Conservation (phyloP, 37 sponge, comb jelly and placozoan species). For the Ianthella basta region DNA sequence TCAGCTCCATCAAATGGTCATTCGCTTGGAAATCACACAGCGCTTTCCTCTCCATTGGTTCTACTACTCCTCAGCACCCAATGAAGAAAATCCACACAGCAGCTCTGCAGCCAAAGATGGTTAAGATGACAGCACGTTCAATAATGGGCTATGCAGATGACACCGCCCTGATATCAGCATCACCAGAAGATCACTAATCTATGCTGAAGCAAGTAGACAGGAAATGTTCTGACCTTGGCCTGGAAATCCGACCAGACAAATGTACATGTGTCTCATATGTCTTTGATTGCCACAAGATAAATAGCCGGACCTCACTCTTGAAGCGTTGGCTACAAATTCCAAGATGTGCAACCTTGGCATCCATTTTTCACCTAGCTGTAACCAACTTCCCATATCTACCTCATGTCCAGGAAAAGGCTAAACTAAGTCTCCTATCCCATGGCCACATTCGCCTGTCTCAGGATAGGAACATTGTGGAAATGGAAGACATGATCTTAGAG, state of each 20-base stretch:
- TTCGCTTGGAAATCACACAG: background rate
- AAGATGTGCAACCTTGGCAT: background rate
- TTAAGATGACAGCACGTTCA: background rate
- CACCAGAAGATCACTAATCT: background rate
- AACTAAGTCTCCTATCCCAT: too few relatives aligned
- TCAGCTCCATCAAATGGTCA: background rate
- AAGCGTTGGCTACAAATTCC: background rate
- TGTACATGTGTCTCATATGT: background rate
- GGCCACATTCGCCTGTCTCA: too few relatives aligned
- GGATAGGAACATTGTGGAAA: background rate
- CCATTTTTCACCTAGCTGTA: background rate
- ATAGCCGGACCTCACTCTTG: background rate
- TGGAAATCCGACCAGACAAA: constrained; percentile 13
- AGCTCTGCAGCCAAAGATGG: background rate
- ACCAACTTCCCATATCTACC: background rate
- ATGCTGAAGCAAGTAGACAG: constrained; percentile 5
- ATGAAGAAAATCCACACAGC: background rate
- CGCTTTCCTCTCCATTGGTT: background rate
- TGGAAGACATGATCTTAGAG: background rate
- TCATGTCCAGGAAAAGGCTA: background rate
- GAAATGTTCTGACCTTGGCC: constrained; percentile 12
- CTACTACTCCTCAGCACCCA: background rate
- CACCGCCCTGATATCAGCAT: background rate
- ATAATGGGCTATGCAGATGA: constrained; percentile 32
- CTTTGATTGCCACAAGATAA: background rate